Evolutionary conservation across 2,113 vertebrate species (phyloP), one percentile per base, ranked within the genome.

Genomic region (Blennius ocellaris): DNA sequence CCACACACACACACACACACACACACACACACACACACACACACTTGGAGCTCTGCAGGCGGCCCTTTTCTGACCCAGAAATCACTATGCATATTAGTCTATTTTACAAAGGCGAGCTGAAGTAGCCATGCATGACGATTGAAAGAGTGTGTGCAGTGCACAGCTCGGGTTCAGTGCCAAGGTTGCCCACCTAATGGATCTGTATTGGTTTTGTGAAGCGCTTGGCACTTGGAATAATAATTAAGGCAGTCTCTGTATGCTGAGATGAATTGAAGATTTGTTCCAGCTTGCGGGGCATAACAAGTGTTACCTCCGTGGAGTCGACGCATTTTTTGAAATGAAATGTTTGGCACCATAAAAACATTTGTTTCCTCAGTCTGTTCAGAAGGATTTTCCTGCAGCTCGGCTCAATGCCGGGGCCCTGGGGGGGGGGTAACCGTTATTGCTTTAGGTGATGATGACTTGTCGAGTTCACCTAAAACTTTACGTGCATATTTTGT

Each of bases 171-270:
- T 87, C 72, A 61, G 49, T 21, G 63, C 81, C 73, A 57, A 69
- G 60, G 67, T 43, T 70, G 63, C 62, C 15, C 39, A 54, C 51
- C 76, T 86, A 88, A 89, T 87, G 78, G 81, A 86, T 82, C 67
- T 73, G 52, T 70, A 55, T 63, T 76, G 65, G 73, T 78, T 88
- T 83, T 80, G 70, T 30, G 57, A 82, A 81, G 69, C 14, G 40
- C 67, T 64, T 77, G 73, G 73, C 59, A 76, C 65, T 63, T 56
- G 37, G 11, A 63, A 69, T 71, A 72, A 77, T 70, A 79, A 83
- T 84, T 73, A 86, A 64, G 38, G 64, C 45, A 16, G 41, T 44
- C 48, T 78, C 43, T 37, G 38, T 38, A 47, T 48, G 55, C 72
- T 65, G 63, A 77, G 74, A 78, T 49, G 11, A 68, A 79, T 37